phyloP scores from a whole-genome alignment of 2,888 invertebrate species.

The Linyphia triangularis region DNA sequence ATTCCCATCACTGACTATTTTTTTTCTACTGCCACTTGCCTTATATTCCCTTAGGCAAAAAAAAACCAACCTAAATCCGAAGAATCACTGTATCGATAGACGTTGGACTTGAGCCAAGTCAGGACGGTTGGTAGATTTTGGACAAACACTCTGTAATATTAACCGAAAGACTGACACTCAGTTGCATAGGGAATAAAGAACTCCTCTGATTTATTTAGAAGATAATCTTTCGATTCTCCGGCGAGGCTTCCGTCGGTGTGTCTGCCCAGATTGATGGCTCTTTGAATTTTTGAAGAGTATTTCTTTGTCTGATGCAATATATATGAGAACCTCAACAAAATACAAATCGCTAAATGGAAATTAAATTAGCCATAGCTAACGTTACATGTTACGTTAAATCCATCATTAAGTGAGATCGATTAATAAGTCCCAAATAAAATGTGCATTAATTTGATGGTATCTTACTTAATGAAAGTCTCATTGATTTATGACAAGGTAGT shows the following conservation, averaged over 20 bases:
- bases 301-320: no score
- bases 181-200: neutral
- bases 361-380: no score
- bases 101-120: conserved; percentile 2
- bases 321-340: no score
- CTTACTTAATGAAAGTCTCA: no score
- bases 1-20: neutral
- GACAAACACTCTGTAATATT: conserved; percentile 15
- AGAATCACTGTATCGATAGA: conserved; percentile 22
- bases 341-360: no score
- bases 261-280: neutral
- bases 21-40: neutral
- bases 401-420: no score
- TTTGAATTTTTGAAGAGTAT: neutral
- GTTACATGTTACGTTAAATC: no score
- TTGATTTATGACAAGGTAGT: no score
- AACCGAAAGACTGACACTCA: conserved; percentile 13
- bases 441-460: no score
- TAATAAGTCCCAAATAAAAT: no score
- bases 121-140: neutral
- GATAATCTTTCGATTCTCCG: neutral
- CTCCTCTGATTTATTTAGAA: neutral
- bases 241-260: neutral
- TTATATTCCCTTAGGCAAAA: neutral
- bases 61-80: no score